Conservation (phyloP, 1,140 invertebrate species). For the Ectropis grisescens region DNA sequence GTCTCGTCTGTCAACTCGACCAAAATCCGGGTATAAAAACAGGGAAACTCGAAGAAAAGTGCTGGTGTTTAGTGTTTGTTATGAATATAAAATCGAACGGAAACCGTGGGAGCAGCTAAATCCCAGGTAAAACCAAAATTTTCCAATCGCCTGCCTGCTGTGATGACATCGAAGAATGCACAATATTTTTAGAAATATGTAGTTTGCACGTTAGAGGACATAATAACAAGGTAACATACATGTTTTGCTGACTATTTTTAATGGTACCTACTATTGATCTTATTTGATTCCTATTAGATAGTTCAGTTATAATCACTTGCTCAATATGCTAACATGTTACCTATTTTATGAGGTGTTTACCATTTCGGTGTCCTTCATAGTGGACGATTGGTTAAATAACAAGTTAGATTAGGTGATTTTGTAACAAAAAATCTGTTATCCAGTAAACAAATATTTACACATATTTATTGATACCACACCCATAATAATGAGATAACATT, state of each 20-base stretch:
- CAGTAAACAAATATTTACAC: too few species aligned
- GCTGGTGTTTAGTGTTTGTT: slow-evolving; percentile 7
- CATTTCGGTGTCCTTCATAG: too few species aligned
- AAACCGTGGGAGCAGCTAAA: too few species aligned
- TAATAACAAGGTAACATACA: slow-evolving; percentile 34
- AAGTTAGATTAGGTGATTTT: too few species aligned
- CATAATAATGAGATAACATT: too few species aligned
- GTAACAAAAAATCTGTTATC: too few species aligned
- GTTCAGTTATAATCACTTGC: too few species aligned
- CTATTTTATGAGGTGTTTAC: neutral
- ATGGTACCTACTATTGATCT: slow-evolving; percentile 3
- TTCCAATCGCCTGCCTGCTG: too few species aligned
- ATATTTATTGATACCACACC: too few species aligned
- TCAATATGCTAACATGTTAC: neutral
- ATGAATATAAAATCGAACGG: too few species aligned
- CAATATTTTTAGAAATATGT: slow-evolving; percentile 67
- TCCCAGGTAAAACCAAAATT: neutral
- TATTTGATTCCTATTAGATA: slow-evolving; percentile 3
- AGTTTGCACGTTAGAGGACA: slow-evolving; percentile 54
- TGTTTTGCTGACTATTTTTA: slow-evolving; percentile 5
- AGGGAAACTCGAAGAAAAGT: slow-evolving; percentile 35
- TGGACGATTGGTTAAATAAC: too few species aligned
- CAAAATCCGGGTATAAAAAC: slow-evolving; percentile 58
- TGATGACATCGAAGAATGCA: slow-evolving; percentile 53
- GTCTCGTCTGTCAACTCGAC: slow-evolving; percentile 65